These are phyloP conservation scores for Arenicola marina DNA, from an alignment of 2,888 invertebrate genomes.

Conservation along the genomic window DNA sequence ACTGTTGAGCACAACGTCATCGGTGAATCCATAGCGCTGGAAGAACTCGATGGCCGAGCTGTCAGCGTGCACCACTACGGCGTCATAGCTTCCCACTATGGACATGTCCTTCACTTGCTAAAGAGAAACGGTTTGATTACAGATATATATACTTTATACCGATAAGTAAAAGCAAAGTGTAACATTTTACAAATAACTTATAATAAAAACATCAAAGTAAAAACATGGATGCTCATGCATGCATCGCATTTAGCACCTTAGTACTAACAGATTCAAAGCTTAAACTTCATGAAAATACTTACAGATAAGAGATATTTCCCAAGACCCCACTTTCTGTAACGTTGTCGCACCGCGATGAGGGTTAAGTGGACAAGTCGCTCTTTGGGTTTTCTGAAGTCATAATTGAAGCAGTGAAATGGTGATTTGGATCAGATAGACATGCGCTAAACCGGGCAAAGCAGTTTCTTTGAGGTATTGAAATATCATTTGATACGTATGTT, in stretches of 20 bases:
- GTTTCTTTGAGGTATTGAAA: too few relatives aligned
- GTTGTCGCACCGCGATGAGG: constrained; percentile 53
- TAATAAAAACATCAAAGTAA: too few relatives aligned
- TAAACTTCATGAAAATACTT: constrained; percentile 15
- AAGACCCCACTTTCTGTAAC: constrained; percentile 56
- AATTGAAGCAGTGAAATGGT: not conserved
- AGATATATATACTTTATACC: not conserved
- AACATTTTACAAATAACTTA: not conserved
- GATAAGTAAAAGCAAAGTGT: not conserved
- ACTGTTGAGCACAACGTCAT: constrained; percentile 60
- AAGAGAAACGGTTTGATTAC: constrained; percentile 16
- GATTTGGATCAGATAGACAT: not conserved
- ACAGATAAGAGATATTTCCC: constrained; percentile 59
- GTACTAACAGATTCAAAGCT: too few relatives aligned
- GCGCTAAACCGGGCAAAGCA: too few relatives aligned
- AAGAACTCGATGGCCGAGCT: constrained; percentile 59
- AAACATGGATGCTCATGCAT: too few relatives aligned
- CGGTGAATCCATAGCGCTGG: constrained; percentile 57
- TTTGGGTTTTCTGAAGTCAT: constrained; percentile 46
- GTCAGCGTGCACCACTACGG: constrained; percentile 61
- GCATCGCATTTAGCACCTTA: too few relatives aligned
- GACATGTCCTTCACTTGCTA: constrained; percentile 58
- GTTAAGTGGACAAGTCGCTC: constrained; percentile 59
- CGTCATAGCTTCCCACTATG: constrained; percentile 59
- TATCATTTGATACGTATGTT: too few relatives aligned